phyloP scores from a whole-genome alignment of 2,797 vertebrate species.

The Manis pentadactyla region DNA sequence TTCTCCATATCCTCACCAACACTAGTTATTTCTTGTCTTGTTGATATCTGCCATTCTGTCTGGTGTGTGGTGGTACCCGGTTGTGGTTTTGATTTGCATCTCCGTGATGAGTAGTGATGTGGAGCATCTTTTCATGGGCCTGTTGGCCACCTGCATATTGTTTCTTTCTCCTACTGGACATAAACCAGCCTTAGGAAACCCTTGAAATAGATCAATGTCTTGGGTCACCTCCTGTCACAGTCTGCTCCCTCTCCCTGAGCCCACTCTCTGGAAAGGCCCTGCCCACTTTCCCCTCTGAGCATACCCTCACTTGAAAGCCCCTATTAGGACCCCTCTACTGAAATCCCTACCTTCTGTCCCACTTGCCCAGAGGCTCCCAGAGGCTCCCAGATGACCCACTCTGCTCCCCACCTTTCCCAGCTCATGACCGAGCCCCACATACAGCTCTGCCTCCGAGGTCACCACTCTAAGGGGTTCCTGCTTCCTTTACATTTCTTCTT shows the following conservation, averaged over 20 bases:
- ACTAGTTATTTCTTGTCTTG: not conserved
- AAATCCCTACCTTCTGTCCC: not conserved
- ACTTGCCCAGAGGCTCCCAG: not conserved
- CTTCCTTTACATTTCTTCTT: not conserved
- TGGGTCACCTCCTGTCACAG: not conserved
- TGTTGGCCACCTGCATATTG: not conserved
- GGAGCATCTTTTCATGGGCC: not conserved
- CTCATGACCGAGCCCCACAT: not conserved
- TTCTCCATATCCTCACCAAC: not conserved
- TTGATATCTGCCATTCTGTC: not conserved
- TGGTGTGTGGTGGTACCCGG: not conserved
- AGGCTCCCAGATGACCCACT: not conserved
- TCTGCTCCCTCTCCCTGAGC: not conserved
- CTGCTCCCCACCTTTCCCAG: not conserved
- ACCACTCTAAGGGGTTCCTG: not conserved
- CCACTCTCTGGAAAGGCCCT: not conserved
- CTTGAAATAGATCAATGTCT: not conserved
- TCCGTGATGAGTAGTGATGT: not conserved
- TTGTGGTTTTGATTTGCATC: not conserved
- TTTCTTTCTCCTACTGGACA: not conserved
- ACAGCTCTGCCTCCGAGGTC: not conserved
- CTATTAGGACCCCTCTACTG: not conserved
- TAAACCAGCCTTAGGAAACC: not conserved
- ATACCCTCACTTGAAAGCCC: not conserved
- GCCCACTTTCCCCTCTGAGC: not conserved